Evolutionary conservation across 2,113 vertebrate species (phyloP), one percentile per base, ranked within the genome.

Genomic region (Ranitomeya variabilis): DNA sequence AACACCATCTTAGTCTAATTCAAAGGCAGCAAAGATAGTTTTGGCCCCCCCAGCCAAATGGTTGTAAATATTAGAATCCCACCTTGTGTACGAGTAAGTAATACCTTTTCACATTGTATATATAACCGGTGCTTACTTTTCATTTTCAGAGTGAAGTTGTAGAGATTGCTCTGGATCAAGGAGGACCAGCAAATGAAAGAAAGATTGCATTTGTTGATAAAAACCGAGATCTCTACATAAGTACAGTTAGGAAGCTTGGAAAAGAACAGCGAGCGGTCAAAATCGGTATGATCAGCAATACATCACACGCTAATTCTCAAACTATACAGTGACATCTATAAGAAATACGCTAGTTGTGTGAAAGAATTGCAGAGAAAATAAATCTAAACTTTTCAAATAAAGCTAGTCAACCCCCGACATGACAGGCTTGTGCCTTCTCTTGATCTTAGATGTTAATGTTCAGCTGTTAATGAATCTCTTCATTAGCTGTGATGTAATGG

Each of bases 191-290:
- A 73, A 96, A 89, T 90, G 97, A 97, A 67, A 96, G 98, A 87
- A 99, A 97, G 95, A 95, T 99, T 45, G 97, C 97, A 87, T 94
- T 99, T 92, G 96, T 98, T 91, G 98, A 99, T 94, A 99, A 98
- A 93, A 99, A 99, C 91, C 96, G 96, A 90, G 98, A 99, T 93
- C 96, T 99, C 59, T 97, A 96, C 91, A 95, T 99, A 91, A 96
- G 96, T 52, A 96, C 96, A 2, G 96, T 97, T 80, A 96, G 96
- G 62, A 95, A 95, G 90, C 96, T 97, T 90, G 96, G 96, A 6
- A 95, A 96, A 88, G 97, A 98, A 90, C 95, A 96, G 92, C 97
- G 96, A 90, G 94, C 98, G 91, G 94, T 96, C 91, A 98, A 98
- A 95, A 97, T 99, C 74, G 98, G 98, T 99, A 92, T 95, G 95